These are phyloP conservation scores for Palaemon carinicauda DNA, from an alignment of 1,140 invertebrate species.

Conservation along the genomic window DNA sequence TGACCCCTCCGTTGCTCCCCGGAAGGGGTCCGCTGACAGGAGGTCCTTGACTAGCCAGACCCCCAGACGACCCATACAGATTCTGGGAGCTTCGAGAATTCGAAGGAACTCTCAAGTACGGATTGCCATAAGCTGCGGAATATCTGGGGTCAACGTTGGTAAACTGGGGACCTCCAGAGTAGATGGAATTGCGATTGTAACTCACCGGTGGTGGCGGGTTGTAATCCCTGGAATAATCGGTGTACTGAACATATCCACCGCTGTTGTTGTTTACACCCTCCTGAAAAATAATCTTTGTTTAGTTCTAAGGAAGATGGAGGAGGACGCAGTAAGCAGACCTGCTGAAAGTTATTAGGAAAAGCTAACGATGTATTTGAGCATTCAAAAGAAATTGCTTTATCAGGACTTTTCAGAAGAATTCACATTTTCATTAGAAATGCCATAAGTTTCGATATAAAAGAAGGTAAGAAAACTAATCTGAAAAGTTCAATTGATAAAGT, in stretches of 20 bases:
- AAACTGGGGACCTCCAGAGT: constrained; percentile 66
- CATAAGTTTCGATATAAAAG: no score
- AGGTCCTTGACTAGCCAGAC: not conserved
- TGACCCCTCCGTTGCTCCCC: not conserved
- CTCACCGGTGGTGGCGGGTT: constrained; percentile 69
- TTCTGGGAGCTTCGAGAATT: not conserved
- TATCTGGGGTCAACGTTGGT: constrained; percentile 82
- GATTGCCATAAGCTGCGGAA: constrained; percentile 78
- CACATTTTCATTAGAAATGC: no score
- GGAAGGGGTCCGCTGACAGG: not conserved
- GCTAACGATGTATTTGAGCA: no score
- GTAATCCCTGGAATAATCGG: constrained; percentile 85
- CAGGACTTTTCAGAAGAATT: no score
- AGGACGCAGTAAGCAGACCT: not conserved
- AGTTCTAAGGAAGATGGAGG: not conserved
- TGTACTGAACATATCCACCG: constrained; percentile 75
- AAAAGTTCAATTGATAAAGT: no score
- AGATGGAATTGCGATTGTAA: constrained; percentile 60
- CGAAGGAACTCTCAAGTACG: constrained; percentile 65
- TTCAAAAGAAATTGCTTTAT: no score
- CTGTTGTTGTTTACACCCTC: constrained; percentile 48
- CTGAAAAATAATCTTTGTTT: not conserved
- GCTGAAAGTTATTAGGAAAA: no score
- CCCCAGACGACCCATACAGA: constrained; percentile 12
- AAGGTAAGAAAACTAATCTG: no score